Evolutionary conservation across 2,797 vertebrate species (phyloP).

Genomic region (Gymnopithys bicolor): DNA sequence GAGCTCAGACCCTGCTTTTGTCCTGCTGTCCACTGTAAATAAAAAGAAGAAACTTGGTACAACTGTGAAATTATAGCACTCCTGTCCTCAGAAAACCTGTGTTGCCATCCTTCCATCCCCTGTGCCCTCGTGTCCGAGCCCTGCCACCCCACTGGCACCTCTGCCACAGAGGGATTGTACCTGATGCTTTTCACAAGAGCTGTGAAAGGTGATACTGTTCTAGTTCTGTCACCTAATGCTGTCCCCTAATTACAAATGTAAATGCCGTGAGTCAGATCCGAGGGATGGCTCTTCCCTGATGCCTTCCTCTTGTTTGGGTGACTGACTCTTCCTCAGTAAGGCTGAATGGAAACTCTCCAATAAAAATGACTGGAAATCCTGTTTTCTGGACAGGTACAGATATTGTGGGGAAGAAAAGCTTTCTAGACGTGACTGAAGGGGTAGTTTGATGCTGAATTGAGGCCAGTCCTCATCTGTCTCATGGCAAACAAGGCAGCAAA

Average conservation of each 20-base stretch:
- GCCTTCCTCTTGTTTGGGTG: background rate
- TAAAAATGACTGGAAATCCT: background rate
- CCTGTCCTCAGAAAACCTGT: background rate
- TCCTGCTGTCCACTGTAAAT: background rate
- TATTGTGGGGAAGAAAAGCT: background rate
- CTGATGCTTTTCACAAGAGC: background rate
- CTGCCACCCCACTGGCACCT: background rate
- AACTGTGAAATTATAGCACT: background rate
- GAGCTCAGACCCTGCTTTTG: background rate
- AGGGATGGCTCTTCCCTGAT: background rate
- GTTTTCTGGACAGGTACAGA: background rate
- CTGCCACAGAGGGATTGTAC: background rate
- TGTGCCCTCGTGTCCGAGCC: fast-evolving
- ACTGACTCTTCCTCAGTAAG: background rate
- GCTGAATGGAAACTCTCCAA: background rate
- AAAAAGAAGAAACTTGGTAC: background rate
- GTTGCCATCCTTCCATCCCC: background rate
- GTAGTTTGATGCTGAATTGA: background rate
- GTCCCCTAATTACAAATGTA: background rate
- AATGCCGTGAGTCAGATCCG: background rate
- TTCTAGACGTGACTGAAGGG: background rate
- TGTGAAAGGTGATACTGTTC: background rate
- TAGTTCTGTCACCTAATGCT: background rate
- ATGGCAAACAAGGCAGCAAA: background rate
- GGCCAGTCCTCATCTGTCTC: background rate